Evolutionary conservation across 2,113 vertebrate genomes (phyloP), one percentile per base, ranked within the genome.

Genomic region (Rhynchopsitta pachyrhyncha): DNA sequence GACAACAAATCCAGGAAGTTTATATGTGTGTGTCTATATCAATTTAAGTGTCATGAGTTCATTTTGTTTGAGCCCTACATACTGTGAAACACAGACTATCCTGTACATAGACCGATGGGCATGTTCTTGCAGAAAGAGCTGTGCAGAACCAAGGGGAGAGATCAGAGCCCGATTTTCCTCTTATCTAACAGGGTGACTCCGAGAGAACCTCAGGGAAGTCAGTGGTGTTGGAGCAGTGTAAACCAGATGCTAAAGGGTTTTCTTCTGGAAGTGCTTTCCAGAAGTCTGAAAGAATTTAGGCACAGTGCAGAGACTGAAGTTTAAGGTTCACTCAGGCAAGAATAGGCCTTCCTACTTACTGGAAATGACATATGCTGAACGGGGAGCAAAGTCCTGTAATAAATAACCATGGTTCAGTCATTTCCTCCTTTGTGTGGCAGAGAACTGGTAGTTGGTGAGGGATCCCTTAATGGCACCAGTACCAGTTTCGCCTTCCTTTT

Each of bases 351-450:
- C 29, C 1, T 93, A 57, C 73, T 84, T 46, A 81, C 86, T 66
- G 46, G 95, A 96, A 97, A 88, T 94, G 80, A 95, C 88, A 96
- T 83, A 83, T 83, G 59, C 90, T 80, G 76, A 92, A 91, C 76
- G 66, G n/a, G 91, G 94, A 97, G 70, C 98, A 98, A 98, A 98
- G 98, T 98, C 97, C 98, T 94, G 80, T 81, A 97, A 98, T 98
- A 98, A 98, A 98, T 98, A 97, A 97, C 95, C 1, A 7, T 49
- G 67, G 77, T 85, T 78, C 70, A 47, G 85, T 91, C 82, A 95
- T 90, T 98, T 98, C 97, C 97, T 97, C 59, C 91, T 98, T 76
- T 42, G 80, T 93, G 73, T 80, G 25, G 35, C 29, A 20, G 49
- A 73, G 63, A 77, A 47, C 67, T 67, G 76, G 70, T 64, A 52